Conservation (phyloP, 2,797 vertebrate species). For the Huso huso region DNA sequence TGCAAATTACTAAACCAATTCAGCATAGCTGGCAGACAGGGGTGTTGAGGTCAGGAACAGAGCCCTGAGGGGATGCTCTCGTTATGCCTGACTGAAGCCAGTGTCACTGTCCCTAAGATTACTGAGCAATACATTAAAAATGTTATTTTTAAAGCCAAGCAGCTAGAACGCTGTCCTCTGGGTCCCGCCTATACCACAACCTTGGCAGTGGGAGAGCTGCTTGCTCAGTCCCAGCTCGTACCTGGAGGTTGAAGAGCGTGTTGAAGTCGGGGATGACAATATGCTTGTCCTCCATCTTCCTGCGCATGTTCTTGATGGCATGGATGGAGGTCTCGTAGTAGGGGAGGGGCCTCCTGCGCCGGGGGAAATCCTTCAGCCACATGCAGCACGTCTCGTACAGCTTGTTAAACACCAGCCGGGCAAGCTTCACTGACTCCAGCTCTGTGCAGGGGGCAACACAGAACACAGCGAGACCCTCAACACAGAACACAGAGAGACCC, state of each 20-base stretch:
- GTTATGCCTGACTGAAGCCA: too few relatives aligned
- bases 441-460: conserved; percentile 48
- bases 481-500: not conserved
- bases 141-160: too few relatives aligned
- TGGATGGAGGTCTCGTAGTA: conserved; percentile 97
- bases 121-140: too few relatives aligned
- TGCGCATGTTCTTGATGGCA: conserved; percentile 98
- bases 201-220: not conserved
- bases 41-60: too few relatives aligned
- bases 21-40: too few relatives aligned
- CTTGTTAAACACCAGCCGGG: conserved; percentile 78
- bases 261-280: conserved; percentile 97
- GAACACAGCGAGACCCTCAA: conserved; percentile 16
- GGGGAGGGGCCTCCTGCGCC: conserved; percentile 72
- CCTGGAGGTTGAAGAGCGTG: conserved; percentile 93
- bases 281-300: conserved; percentile 98
- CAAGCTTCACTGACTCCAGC: conserved; percentile 82
- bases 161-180: too few relatives aligned
- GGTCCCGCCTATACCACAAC: too few relatives aligned
- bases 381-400: conserved; percentile 83
- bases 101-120: too few relatives aligned
- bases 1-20: too few relatives aligned
- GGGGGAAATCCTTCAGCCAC: conserved; percentile 90
- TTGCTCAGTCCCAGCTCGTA: conserved; percentile 41
- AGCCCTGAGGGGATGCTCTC: too few relatives aligned